Conservation (phyloP, 2,888 invertebrate genomes). For the Apocheima hispidaria region DNA sequence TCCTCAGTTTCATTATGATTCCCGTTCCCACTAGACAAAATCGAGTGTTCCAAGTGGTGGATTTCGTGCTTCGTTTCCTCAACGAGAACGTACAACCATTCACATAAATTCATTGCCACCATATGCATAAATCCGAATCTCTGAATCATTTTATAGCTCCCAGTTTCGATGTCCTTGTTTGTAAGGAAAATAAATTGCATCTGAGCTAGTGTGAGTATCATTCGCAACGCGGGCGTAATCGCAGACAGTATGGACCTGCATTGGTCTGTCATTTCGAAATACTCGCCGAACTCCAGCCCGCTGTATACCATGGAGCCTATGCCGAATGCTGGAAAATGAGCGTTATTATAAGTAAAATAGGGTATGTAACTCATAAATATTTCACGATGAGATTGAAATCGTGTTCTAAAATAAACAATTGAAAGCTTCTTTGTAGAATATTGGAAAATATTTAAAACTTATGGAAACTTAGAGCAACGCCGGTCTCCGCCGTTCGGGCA, state of each 20-base stretch:
- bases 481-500: too few species aligned
- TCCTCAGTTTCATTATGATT: constrained; percentile 55
- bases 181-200: constrained; percentile 98
- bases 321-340: constrained; percentile 74
- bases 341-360: not conserved
- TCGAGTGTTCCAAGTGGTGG: constrained; percentile 87
- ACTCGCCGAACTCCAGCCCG: constrained; percentile 90
- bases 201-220: constrained; percentile 94
- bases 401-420: too few species aligned
- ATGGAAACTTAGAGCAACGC: too few species aligned
- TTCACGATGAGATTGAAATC: too few species aligned
- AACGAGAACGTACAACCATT: constrained; percentile 95
- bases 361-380: not conserved
- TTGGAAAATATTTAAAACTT: too few species aligned
- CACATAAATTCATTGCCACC: constrained; percentile 96
- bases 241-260: constrained; percentile 89
- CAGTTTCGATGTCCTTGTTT: constrained; percentile 89
- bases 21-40: constrained; percentile 48
- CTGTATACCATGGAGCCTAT: constrained; percentile 91
- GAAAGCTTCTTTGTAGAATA: too few species aligned
- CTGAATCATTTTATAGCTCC: constrained; percentile 89
- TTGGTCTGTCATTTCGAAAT: constrained; percentile 89
- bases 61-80: constrained; percentile 96
- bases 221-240: constrained; percentile 93
- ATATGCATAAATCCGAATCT: constrained; percentile 97